Percentiles rank a stretch among this genome's conserved stretches.
These are phyloP conservation scores for Monochamus saltuarius DNA, from an alignment of 1,140 invertebrate species.

Conservation along the genomic window DNA sequence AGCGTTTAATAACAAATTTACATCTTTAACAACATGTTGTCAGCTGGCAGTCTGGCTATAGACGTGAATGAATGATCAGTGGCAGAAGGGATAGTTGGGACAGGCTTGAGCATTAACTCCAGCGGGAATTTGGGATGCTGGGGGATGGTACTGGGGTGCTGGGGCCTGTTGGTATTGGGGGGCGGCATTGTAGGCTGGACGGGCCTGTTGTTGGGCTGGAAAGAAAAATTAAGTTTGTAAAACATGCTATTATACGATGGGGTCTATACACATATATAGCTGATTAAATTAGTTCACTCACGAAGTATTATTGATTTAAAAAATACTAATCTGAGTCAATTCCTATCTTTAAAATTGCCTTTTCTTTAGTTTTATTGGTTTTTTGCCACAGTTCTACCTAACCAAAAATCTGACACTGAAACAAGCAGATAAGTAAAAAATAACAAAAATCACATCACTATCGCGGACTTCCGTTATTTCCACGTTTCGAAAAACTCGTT, in stretches of 20 bases:
- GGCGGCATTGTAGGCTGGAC: slow-evolving; percentile 14
- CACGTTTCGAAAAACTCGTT: too few relatives aligned
- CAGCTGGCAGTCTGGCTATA: slow-evolving; percentile 41
- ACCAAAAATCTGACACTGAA: too few relatives aligned
- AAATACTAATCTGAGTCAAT: too few relatives aligned
- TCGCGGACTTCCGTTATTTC: too few relatives aligned
- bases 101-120: slow-evolving; percentile 57
- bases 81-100: slow-evolving; percentile 63
- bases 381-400: too few relatives aligned
- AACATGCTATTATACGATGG: background rate
- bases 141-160: slow-evolving; percentile 8
- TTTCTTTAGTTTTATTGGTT: too few relatives aligned
- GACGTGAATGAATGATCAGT: slow-evolving; percentile 38
- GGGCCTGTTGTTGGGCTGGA: slow-evolving; percentile 21
- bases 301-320: too few relatives aligned
- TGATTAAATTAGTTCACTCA: too few relatives aligned
- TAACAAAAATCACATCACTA: too few relatives aligned
- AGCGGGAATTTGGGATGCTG: slow-evolving; percentile 54
- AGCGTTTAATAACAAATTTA: background rate
- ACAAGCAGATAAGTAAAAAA: too few relatives aligned
- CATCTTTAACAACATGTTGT: slow-evolving; percentile 38
- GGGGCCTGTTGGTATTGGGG: slow-evolving; percentile 21
- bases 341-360: too few relatives aligned
- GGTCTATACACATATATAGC: background rate
- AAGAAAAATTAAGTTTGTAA: slow-evolving; percentile 10